phyloP scores from a whole-genome alignment of 1,140 invertebrate genomes.

The Drosophila triauraria region DNA sequence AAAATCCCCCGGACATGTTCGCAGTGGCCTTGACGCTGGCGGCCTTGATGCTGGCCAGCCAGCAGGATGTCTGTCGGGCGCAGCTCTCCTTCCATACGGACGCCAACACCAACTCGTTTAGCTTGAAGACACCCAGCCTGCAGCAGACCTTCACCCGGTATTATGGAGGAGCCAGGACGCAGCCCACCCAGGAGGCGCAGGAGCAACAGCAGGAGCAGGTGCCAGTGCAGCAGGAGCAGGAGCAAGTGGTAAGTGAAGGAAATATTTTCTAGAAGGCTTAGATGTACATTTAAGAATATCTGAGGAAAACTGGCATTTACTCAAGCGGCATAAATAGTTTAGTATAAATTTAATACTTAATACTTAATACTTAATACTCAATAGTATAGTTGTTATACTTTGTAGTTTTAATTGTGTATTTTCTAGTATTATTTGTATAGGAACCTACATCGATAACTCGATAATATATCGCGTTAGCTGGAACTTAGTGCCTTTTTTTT shows the following conservation, averaged over 20 bases:
- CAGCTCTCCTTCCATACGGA: conserved; percentile 81
- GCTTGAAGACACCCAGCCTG: conserved; percentile 73
- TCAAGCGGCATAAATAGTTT: too few relatives aligned
- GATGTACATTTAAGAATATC: too few relatives aligned
- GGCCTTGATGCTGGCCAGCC: conserved; percentile 41
- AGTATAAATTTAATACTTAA: too few relatives aligned
- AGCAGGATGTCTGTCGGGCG: conserved; percentile 54
- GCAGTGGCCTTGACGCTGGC: conserved; percentile 28
- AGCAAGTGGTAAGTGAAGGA: conserved; percentile 57
- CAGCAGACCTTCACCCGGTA: conserved; percentile 82
- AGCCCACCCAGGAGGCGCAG: conserved; percentile 32
- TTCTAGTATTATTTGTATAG: too few relatives aligned
- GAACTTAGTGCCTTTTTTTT: too few relatives aligned
- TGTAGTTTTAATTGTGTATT: too few relatives aligned
- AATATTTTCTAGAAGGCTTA: neutral
- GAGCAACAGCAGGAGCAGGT: conserved; percentile 31
- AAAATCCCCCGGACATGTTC: conserved; percentile 43
- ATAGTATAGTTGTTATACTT: too few relatives aligned
- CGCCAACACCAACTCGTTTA: conserved; percentile 77
- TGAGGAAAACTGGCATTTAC: too few relatives aligned
- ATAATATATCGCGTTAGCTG: too few relatives aligned
- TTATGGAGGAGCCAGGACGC: conserved; percentile 60
- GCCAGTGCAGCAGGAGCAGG: conserved; percentile 18
- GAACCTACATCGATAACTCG: too few relatives aligned
- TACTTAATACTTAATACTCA: too few relatives aligned